phyloP scores from a whole-genome alignment of 1,140 invertebrate species.

The Ctenoplectra terminalis region DNA sequence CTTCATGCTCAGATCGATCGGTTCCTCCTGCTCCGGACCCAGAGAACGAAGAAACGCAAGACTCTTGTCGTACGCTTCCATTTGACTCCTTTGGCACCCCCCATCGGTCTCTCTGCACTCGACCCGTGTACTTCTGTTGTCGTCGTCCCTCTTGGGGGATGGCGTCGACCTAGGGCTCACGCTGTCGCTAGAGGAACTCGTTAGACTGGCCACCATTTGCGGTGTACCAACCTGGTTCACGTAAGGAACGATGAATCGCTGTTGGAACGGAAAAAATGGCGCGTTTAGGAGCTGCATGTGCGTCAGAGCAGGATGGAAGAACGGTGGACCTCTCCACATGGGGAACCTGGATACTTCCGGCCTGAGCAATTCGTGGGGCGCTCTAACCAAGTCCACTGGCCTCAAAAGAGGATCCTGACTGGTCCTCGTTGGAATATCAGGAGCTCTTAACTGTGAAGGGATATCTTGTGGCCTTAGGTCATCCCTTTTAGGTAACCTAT shows the following conservation, averaged over 20 bases:
- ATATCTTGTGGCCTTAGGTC: constrained; percentile 70
- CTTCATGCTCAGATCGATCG: constrained; percentile 90
- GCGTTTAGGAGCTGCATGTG: constrained; percentile 79
- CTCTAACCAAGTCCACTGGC: constrained; percentile 65
- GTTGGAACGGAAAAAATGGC: constrained; percentile 79
- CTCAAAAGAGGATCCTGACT: constrained; percentile 60
- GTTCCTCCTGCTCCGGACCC: constrained; percentile 85
- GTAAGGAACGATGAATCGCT: constrained; percentile 78
- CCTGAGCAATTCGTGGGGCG: constrained; percentile 72
- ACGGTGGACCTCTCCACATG: constrained; percentile 76
- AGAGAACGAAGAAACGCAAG: constrained; percentile 76
- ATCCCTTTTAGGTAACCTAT: constrained; percentile 69
- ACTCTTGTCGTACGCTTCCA: constrained; percentile 73
- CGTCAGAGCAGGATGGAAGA: constrained; percentile 77
- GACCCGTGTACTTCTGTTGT: constrained; percentile 28
- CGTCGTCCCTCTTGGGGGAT: constrained; percentile 71
- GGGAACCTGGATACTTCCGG: constrained; percentile 77
- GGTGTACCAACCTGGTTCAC: constrained; percentile 73
- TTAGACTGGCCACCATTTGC: constrained; percentile 70
- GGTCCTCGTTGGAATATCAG: constrained; percentile 57
- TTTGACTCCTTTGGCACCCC: constrained; percentile 28
- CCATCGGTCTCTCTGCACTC: constrained; percentile 3
- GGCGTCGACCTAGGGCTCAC: constrained; percentile 76
- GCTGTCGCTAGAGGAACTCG: constrained; percentile 78
- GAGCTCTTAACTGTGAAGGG: constrained; percentile 57